These are phyloP conservation scores for Drosophila subsilvestris DNA, from an alignment of 2,888 invertebrate species.

Conservation along the genomic window DNA sequence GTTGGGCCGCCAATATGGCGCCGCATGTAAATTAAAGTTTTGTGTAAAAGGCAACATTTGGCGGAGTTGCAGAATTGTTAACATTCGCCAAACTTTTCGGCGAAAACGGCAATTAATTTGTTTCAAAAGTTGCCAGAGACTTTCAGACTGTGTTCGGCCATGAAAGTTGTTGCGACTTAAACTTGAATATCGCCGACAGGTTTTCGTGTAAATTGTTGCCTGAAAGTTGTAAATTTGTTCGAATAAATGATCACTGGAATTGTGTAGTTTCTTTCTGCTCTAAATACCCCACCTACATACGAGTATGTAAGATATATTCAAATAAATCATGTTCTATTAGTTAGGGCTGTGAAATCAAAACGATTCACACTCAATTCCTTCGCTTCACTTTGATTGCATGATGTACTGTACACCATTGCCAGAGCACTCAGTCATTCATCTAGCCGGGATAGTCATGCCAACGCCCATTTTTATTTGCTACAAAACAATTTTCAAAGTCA, in stretches of 20 bases:
- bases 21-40: slow-evolving; percentile 21
- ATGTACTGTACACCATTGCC: background rate
- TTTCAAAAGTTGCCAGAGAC: slow-evolving; percentile 4
- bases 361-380: slow-evolving; percentile 47
- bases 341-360: slow-evolving; percentile 45
- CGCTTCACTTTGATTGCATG: slow-evolving; percentile 4
- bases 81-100: slow-evolving; percentile 25
- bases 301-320: background rate
- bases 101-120: slow-evolving; percentile 30
- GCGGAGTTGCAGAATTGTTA: background rate
- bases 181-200: background rate
- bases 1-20: slow-evolving; percentile 20
- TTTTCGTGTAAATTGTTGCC: background rate
- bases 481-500: slow-evolving; percentile 79
- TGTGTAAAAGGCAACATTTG: slow-evolving; percentile 16
- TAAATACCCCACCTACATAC: background rate
- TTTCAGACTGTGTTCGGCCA: background rate
- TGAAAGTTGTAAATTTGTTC: background rate
- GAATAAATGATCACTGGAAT: background rate
- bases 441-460: slow-evolving; percentile 9
- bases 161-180: background rate
- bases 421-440: slow-evolving; percentile 17
- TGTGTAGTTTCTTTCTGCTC: background rate
- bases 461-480: slow-evolving; percentile 68
- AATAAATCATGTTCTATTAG: slow-evolving; percentile 39